These are phyloP conservation scores for Ambastaia sidthimunki DNA, from an alignment of 2,797 vertebrate genomes.

Conservation along the genomic window DNA sequence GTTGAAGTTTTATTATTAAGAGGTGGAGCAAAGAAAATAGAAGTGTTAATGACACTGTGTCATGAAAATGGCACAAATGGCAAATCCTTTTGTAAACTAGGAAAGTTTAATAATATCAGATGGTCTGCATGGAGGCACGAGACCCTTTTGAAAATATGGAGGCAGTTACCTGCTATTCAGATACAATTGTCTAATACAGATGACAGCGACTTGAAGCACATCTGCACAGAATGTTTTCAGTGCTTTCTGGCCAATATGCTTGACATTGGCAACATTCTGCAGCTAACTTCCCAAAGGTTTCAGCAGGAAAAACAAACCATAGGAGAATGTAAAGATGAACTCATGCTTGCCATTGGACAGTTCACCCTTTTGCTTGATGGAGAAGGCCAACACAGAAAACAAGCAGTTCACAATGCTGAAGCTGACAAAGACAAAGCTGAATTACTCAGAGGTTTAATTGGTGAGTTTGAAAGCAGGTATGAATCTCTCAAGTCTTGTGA, in stretches of 20 bases:
- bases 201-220: slow-evolving; percentile 34
- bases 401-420: slow-evolving; percentile 23
- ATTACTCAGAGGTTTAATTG: slow-evolving; percentile 32
- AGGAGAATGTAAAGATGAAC: too few species aligned
- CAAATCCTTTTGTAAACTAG: slow-evolving; percentile 36
- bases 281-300: not conserved
- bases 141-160: slow-evolving; percentile 39
- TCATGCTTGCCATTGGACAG: slow-evolving; percentile 31
- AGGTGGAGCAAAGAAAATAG: too few species aligned
- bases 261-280: slow-evolving; percentile 18
- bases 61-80: slow-evolving; percentile 9
- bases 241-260: slow-evolving; percentile 40
- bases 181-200: slow-evolving; percentile 35
- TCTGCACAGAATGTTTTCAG: slow-evolving; percentile 29
- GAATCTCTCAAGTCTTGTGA: slow-evolving; percentile 47
- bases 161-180: not conserved
- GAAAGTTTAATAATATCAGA: slow-evolving; percentile 45
- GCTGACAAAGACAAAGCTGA: slow-evolving; percentile 14
- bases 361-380: slow-evolving; percentile 20
- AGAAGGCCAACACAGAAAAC: slow-evolving; percentile 24
- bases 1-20: slow-evolving; percentile 38
- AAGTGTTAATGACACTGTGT: not conserved
- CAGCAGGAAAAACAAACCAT: slow-evolving; percentile 34
- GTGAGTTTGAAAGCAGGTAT: slow-evolving; percentile 35
- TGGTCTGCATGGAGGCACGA: slow-evolving; percentile 47